Evolutionary conservation across 2,113 vertebrate species (phyloP).

Genomic region (Nanger granti): DNA sequence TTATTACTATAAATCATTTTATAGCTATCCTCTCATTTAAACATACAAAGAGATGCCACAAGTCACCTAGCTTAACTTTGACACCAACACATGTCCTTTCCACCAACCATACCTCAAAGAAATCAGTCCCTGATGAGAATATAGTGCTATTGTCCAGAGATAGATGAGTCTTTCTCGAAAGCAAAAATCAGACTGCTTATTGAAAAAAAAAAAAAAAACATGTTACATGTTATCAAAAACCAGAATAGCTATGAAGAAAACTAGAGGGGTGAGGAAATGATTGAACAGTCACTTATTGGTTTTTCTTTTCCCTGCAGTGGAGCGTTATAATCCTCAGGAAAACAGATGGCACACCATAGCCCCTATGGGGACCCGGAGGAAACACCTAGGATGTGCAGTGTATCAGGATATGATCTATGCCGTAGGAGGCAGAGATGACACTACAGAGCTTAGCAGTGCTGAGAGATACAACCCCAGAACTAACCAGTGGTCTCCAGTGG

Average conservation of each 20-base stretch:
- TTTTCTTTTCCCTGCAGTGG: conserved; percentile 81
- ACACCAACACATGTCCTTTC: neutral
- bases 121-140: neutral
- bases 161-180: neutral
- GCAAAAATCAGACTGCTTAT: neutral
- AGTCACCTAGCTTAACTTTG: neutral
- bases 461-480: conserved; percentile 97
- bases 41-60: neutral
- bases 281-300: neutral
- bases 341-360: conserved; percentile 99
- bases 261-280: neutral
- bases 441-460: conserved; percentile 96
- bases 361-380: conserved; percentile 96
- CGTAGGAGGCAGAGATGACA: conserved; percentile 96
- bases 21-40: neutral
- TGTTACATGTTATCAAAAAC: neutral
- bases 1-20: neutral
- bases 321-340: conserved; percentile 97
- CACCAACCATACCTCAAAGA: neutral
- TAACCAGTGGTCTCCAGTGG: conserved; percentile 98
- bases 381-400: conserved; percentile 96
- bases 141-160: too few species aligned
- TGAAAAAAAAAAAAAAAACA: neutral
- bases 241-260: neutral
- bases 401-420: conserved; percentile 99